Evolutionary conservation across 2,797 vertebrate species (phyloP), one percentile per base, ranked within the genome.

Genomic region (Amniataba percoides): DNA sequence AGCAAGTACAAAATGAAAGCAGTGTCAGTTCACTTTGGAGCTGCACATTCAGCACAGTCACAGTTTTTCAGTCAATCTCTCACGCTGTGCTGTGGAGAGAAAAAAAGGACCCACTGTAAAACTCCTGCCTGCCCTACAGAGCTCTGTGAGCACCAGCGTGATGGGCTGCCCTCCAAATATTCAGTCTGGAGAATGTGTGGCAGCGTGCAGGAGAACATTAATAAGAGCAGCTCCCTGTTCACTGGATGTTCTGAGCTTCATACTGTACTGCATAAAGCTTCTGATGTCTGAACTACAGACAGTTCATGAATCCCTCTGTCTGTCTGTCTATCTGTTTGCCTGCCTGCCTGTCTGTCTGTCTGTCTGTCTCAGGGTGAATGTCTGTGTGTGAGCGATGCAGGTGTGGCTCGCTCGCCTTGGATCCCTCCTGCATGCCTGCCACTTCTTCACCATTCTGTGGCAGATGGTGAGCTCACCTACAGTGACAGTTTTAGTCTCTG

Each of bases 11-110:
- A 78, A 78, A 75, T 81, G 51, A 72, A 15, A 83, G 63, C 49
- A 4, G 34, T 27, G 59, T 64, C 62, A 64, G 51, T 70, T 61
- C 21, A 18, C 27, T 64, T 48, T 71, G 18, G 36, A 61, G 72
- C 57, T 81, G 83, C 75, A n/a, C 36, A 76, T 64, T 85, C 78
- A 79, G 78, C 83, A 85, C 39, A 79, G 58, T 67, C 71, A 85
- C 25, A 51, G 64, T 25, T 39, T 61, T 46, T 58, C 51, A 73
- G 51, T 58, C 51, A 73, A 74, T 52, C 8, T 48, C 55, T 43
- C 10, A 60, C 19, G 6, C 40, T 63, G 60, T 16, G 11, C 45
- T 25, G 45, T 40, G 16, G 43, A 18, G 40, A 65, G 45, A 23
- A 45, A 51, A 52, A 57, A 39, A 63, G 51, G 1, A 31, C 27